These are phyloP conservation scores for Deilephila porcellus DNA, from an alignment of 2,888 invertebrate species.

Conservation along the genomic window DNA sequence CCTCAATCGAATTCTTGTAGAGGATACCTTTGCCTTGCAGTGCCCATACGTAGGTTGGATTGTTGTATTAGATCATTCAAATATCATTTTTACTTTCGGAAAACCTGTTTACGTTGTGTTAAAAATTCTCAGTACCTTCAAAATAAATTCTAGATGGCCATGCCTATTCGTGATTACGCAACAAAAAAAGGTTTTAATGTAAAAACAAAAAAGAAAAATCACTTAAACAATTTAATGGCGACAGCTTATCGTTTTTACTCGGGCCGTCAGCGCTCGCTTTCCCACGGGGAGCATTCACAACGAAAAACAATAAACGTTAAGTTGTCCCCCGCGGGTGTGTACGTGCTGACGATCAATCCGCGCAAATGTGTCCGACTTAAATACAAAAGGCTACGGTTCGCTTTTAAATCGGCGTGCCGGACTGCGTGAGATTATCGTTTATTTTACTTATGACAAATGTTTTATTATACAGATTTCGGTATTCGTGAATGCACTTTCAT, in stretches of 20 bases:
- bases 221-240: constrained; percentile 20
- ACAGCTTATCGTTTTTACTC: constrained; percentile 2
- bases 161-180: neutral
- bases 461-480: neutral
- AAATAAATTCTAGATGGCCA: neutral
- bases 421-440: neutral
- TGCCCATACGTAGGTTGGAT: too few species aligned
- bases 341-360: constrained; percentile 36
- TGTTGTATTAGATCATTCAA: too few species aligned
- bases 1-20: neutral
- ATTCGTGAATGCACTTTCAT: neutral
- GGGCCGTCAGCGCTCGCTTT: constrained; percentile 17
- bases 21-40: neutral
- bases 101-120: too few species aligned
- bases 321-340: constrained; percentile 42
- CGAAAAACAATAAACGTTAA: constrained; percentile 55
- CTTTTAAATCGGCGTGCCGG: constrained; percentile 10
- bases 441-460: neutral
- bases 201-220: neutral
- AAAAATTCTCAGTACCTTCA: too few species aligned
- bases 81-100: neutral
- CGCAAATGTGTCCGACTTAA: constrained; percentile 28
- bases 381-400: constrained; percentile 18
- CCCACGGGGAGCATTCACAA: constrained; percentile 44
- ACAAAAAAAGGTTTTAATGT: neutral